Conservation (phyloP, 2,888 invertebrate species). For the Lochmaea crataegi region DNA sequence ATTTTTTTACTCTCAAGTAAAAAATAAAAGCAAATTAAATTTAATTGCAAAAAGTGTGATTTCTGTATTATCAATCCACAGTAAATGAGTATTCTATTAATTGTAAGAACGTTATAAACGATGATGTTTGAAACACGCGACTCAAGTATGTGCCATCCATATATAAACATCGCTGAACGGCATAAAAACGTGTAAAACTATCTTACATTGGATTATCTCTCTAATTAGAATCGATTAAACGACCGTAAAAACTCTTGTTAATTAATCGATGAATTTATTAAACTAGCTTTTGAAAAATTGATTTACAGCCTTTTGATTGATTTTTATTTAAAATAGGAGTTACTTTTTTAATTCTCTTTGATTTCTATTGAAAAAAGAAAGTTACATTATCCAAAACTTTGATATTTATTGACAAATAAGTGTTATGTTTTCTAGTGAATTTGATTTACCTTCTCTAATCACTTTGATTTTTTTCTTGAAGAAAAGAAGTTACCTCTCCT, state of each 20-base stretch:
- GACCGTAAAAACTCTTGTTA: background rate
- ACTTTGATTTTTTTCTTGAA: too few species aligned
- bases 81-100: background rate
- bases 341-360: too few species aligned
- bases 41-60: conserved; percentile 1
- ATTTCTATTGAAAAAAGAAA: too few species aligned
- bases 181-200: conserved; percentile 22
- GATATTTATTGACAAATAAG: too few species aligned
- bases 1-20: too few species aligned
- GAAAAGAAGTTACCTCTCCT: too few species aligned
- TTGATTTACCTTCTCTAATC: too few species aligned
- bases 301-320: background rate
- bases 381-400: too few species aligned
- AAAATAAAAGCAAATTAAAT: background rate
- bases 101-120: conserved; percentile 5
- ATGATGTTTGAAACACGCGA: conserved; percentile 3
- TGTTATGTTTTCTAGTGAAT: too few species aligned
- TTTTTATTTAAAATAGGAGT: conserved; percentile 8
- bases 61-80: background rate
- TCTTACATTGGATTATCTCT: conserved; percentile 1
- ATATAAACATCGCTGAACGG: conserved; percentile 11
- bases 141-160: background rate
- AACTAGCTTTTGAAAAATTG: background rate
- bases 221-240: background rate
- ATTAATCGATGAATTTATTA: too few species aligned